Percentiles rank a stretch among this genome's conserved stretches.
Evolutionary conservation across 2,113 vertebrate genomes (phyloP).

Genomic region (Forbesichthys papilliferus): DNA sequence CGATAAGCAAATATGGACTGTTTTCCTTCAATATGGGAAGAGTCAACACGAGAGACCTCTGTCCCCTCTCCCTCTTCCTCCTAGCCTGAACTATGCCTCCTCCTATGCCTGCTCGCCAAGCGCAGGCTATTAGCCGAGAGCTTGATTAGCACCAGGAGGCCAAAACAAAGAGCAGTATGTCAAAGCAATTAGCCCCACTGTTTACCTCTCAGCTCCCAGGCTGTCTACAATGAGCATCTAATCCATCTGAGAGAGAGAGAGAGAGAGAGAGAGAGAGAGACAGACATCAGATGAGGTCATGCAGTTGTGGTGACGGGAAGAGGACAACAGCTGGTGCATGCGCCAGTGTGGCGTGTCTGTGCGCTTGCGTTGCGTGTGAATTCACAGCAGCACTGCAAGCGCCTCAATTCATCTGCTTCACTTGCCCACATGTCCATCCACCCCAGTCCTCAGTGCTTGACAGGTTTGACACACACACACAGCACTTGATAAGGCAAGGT

Average conservation of each 20-base stretch:
- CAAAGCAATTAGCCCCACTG: constrained; percentile 78
- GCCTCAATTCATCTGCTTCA: constrained; percentile 64
- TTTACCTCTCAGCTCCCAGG: constrained; percentile 73
- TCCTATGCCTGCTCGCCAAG: constrained; percentile 44
- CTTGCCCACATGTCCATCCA: constrained; percentile 46
- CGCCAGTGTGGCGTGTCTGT: constrained; percentile 28
- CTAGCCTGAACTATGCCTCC: constrained; percentile 13
- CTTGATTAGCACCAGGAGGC: constrained; percentile 75
- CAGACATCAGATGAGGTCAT: too few relatives aligned
- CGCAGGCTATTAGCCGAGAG: constrained; percentile 62
- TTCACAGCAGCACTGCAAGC: constrained; percentile 36
- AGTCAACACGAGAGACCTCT: constrained; percentile 10
- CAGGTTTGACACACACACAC: constrained; percentile 44
- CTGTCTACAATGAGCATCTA: constrained; percentile 59
- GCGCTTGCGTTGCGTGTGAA: constrained; percentile 1
- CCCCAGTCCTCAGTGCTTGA: constrained; percentile 55
- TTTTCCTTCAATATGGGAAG: constrained; percentile 10
- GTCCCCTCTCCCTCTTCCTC: constrained; percentile 4
- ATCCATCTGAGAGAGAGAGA: constrained; percentile 46
- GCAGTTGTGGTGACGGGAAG: too few relatives aligned
- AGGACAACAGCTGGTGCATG: constrained; percentile 57
- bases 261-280: background rate
- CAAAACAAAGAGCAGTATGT: constrained; percentile 78
- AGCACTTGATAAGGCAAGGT: constrained; percentile 34
- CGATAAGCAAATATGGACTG: constrained; percentile 30